A percentile compares a stretch with the other conserved stretches of the same genome.
Conservation (phyloP, 2,797 vertebrate species). For the Darevskia nairensis region DNA sequence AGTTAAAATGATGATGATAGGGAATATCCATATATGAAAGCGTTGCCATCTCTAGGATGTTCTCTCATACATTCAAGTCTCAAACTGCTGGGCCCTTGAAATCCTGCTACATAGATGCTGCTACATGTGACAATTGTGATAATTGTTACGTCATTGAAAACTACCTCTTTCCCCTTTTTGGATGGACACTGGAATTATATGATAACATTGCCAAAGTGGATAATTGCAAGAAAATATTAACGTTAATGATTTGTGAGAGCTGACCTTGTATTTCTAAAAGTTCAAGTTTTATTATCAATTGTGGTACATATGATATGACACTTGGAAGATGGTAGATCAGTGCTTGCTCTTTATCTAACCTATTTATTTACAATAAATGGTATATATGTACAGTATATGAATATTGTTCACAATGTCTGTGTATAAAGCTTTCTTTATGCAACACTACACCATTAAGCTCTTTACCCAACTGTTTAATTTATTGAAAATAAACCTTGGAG, state of each 20-base stretch:
- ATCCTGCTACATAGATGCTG: neutral
- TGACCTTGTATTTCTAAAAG: neutral
- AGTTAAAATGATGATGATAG: neutral
- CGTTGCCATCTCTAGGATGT: neutral
- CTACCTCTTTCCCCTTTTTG: neutral
- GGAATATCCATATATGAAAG: neutral
- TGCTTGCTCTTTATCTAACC: no score
- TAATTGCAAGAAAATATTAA: neutral
- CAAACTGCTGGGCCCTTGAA: neutral
- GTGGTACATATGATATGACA: neutral
- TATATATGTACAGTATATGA: neutral
- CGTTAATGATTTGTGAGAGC: neutral
- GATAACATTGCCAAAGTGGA: neutral
- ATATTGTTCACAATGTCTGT: neutral
- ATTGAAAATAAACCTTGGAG: neutral
- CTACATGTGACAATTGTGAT: neutral
- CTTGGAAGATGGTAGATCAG: no score
- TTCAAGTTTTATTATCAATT: neutral
- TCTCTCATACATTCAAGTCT: neutral
- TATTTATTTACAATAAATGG: no score
- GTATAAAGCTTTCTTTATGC: no score
- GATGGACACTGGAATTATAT: neutral
- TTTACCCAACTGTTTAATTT: no score
- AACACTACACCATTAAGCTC: no score
- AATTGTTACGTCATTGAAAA: neutral